Percentiles rank a stretch among this genome's conserved stretches.
These are phyloP conservation scores for Aeoliscus strigatus DNA, from an alignment of 2,797 vertebrate species.

Conservation along the genomic window DNA sequence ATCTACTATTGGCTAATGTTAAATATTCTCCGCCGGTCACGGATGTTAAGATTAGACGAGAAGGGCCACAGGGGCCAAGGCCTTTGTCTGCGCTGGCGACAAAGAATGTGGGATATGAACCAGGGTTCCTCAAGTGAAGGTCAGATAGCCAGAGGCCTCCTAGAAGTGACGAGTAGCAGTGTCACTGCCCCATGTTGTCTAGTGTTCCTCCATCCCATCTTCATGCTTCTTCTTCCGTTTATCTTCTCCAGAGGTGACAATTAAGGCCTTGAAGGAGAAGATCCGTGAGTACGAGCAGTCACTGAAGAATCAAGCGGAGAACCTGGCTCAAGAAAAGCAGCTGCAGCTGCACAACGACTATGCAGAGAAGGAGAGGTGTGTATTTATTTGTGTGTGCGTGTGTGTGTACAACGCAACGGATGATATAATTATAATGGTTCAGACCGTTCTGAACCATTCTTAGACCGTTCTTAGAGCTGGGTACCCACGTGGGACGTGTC, in stretches of 20 bases:
- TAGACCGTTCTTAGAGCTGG: no score
- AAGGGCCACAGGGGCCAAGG: conserved; percentile 35
- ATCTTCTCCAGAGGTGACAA: conserved; percentile 87
- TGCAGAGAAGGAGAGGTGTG: conserved; percentile 93
- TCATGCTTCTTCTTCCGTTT: background rate
- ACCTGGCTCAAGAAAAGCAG: conserved; percentile 93
- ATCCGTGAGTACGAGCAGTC: conserved; percentile 98
- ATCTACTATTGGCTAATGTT: conserved; percentile 45
- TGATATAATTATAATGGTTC: conserved; percentile 7
- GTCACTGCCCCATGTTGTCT: conserved; percentile 12
- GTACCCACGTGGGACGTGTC: no score
- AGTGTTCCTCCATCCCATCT: background rate
- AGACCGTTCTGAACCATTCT: no score
- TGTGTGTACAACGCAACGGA: conserved; percentile 5
- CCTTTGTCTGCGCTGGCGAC: conserved; percentile 40
- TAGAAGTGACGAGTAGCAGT: no score
- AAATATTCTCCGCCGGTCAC: conserved; percentile 44
- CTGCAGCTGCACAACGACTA: conserved; percentile 97
- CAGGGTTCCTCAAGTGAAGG: conserved; percentile 41
- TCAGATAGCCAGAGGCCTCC: conserved; percentile 19
- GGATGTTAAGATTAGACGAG: conserved; percentile 54
- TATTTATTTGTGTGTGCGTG: conserved; percentile 1
- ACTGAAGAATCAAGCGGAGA: conserved; percentile 94
- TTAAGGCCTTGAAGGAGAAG: conserved; percentile 98
- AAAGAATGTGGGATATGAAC: conserved; percentile 45